Evolutionary conservation across 2,797 vertebrate genomes (phyloP).

Genomic region (Pogoniulus pusillus): DNA sequence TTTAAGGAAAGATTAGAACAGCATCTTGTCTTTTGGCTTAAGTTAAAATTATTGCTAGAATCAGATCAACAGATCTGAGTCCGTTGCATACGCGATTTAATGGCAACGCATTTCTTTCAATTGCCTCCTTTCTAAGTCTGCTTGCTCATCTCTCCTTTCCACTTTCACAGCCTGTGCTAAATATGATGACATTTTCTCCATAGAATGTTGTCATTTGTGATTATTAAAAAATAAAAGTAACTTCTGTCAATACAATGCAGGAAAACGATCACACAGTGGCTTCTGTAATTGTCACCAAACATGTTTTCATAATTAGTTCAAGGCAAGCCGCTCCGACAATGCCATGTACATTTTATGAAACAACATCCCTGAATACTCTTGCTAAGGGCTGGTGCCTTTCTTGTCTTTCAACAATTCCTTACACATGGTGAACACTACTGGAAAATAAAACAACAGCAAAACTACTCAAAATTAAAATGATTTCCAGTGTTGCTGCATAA

Average conservation of each 20-base stretch:
- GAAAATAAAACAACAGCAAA: neutral
- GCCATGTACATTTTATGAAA: constrained; percentile 15
- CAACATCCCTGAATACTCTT: constrained; percentile 35
- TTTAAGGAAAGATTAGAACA: neutral
- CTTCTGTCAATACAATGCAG: constrained; percentile 34
- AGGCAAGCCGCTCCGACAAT: constrained; percentile 50
- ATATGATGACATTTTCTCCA: neutral
- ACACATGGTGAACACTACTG: neutral
- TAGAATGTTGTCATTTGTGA: neutral
- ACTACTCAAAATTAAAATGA: neutral
- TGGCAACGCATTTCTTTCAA: neutral
- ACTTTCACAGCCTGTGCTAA: neutral
- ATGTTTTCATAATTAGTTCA: constrained; percentile 67
- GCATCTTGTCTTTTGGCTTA: neutral
- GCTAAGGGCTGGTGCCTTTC: neutral
- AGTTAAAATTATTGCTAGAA: neutral
- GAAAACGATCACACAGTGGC: constrained; percentile 24
- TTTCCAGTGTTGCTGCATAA: neutral
- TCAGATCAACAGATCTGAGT: neutral
- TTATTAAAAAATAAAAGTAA: neutral
- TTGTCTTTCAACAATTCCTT: constrained; percentile 44
- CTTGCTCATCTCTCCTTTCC: neutral
- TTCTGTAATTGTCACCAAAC: constrained; percentile 66
- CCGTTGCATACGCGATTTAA: neutral
- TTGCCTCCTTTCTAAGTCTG: neutral